Evolutionary conservation across 2,113 vertebrate species (phyloP).

Genomic region (Calyptommatus sinebrachiatus): DNA sequence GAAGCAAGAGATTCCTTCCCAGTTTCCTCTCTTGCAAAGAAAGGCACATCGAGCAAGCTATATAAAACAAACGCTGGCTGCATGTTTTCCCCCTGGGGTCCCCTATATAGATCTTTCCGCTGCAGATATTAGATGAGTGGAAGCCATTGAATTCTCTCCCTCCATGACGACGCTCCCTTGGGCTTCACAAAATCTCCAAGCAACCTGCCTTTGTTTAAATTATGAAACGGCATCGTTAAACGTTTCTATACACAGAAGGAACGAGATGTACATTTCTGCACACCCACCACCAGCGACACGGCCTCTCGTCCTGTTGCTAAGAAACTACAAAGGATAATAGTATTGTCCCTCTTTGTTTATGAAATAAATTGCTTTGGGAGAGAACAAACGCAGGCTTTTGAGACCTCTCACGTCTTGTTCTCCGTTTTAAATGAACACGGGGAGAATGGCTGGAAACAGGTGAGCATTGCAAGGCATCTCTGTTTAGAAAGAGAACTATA

Average conservation of each 20-base stretch:
- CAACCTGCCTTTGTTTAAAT: not conserved
- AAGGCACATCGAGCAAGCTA: not conserved
- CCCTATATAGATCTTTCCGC: not conserved
- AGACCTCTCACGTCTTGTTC: slow-evolving; percentile 42
- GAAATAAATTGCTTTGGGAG: slow-evolving; percentile 46
- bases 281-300: not conserved
- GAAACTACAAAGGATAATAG: slow-evolving; percentile 43
- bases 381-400: slow-evolving; percentile 45
- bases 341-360: slow-evolving; percentile 40
- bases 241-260: slow-evolving; percentile 23
- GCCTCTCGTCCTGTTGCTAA: slow-evolving; percentile 58
- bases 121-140: not conserved
- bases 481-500: not conserved
- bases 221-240: slow-evolving; percentile 12
- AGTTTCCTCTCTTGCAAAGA: not conserved
- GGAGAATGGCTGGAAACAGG: slow-evolving; percentile 31
- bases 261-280: slow-evolving; percentile 6
- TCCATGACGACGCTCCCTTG: accelerated
- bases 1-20: not conserved
- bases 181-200: not conserved
- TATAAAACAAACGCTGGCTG: not conserved
- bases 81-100: not conserved
- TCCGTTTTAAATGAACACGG: slow-evolving; percentile 45
- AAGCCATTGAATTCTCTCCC: not conserved
- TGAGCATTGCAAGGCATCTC: slow-evolving; percentile 38